Evolutionary conservation across 2,797 vertebrate genomes (phyloP), one percentile per base, ranked within the genome.

Genomic region (Sparus aurata): DNA sequence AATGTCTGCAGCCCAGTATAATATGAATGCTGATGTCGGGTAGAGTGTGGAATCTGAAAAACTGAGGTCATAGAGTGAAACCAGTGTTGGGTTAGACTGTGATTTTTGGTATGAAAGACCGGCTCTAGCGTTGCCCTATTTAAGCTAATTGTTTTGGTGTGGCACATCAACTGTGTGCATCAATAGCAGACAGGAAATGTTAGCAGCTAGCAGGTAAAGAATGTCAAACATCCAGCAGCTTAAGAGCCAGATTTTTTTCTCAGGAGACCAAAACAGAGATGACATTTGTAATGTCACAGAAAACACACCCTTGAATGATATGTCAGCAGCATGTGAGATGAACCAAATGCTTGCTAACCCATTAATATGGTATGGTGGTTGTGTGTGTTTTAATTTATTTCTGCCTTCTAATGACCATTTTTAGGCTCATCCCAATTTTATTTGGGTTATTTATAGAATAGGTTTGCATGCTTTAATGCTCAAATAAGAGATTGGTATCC

Each of bases 191-290:
- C 13, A 34, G 20, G 6, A n/a, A 27, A 25, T 7, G 8, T 12
- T 46, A 64, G 43, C 12, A 1, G 9, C 47, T 15, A 30, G 17
- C 23, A 10, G n/a, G 22, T 16, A 7, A 34, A 27, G n/a, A 30
- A 41, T 34, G 46, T 52, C 27, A 13, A 50, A 66, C 49, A 38
- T 52, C 27, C 16, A 10, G 18, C 17, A 2, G 17, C 62, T 13
- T 34, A 7, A 27, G 11, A 64, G 61, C 1, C 12, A 12, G 13
- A 55, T 47, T 4, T 43, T 75, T 27, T 67, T 25, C 22, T 52
- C 34, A 18, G 16, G 74, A 69, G 45, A 57, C 25, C 41, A 70
- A 69, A 60, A 16, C 18, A 66, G 45, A 74, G 58, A 30, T 2
- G 4, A 17, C 3, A 66, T 66, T 47, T 34, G 4, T 27, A 13